Percentiles rank a stretch among this genome's conserved stretches.
Conservation (phyloP, 2,888 invertebrate genomes). For the Zele albiditarsus region DNA sequence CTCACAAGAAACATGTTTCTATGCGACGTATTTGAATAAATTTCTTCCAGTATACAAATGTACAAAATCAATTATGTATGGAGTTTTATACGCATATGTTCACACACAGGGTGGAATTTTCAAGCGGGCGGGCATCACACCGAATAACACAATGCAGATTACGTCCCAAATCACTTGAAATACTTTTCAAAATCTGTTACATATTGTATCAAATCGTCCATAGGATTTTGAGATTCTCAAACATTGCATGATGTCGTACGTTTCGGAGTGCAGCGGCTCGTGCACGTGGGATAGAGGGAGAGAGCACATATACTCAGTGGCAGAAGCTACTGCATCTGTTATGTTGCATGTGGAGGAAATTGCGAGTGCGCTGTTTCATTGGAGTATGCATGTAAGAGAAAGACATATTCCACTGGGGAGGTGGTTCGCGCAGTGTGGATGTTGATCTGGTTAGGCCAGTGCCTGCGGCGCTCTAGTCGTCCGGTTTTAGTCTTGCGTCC, state of each 20-base stretch:
- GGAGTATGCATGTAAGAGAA: background rate
- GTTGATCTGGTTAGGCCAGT: conserved; percentile 69
- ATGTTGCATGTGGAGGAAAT: background rate
- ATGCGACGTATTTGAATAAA: too few species aligned
- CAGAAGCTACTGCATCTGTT: conserved; percentile 3
- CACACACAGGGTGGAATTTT: too few species aligned
- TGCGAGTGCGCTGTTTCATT: conserved; percentile 31
- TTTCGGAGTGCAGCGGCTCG: background rate
- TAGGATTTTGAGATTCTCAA: background rate
- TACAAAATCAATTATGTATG: too few species aligned
- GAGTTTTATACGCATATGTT: too few species aligned
- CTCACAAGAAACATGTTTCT: too few species aligned
- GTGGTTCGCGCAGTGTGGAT: conserved; percentile 57
- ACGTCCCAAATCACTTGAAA: too few species aligned
- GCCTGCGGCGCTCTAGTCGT: conserved; percentile 60
- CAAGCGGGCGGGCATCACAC: too few species aligned
- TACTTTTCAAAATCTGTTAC: too few species aligned
- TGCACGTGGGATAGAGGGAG: background rate
- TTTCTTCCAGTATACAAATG: too few species aligned
- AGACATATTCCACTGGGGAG: conserved; percentile 28
- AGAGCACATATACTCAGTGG: background rate
- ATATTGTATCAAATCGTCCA: too few species aligned
- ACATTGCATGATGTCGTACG: background rate
- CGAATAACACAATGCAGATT: too few species aligned
- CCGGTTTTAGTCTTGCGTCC: conserved; percentile 60